These are phyloP conservation scores for Propithecus coquereli DNA, from an alignment of 2,113 vertebrate genomes.

Conservation along the genomic window DNA sequence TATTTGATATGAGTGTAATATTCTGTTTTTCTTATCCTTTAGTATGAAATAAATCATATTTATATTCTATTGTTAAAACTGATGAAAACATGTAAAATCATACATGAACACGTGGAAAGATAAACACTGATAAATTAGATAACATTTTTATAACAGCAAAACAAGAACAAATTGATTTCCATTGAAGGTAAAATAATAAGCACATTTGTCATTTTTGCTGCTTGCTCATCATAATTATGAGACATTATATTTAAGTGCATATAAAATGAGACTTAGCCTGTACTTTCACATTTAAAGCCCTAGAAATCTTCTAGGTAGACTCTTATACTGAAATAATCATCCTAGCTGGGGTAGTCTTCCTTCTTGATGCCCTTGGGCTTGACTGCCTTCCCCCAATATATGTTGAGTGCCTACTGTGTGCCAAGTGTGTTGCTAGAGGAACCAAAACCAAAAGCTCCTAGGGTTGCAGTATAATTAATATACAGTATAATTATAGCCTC, in stretches of 20 bases:
- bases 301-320: background rate
- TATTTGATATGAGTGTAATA: background rate
- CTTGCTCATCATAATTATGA: background rate
- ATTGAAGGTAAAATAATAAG: background rate
- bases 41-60: background rate
- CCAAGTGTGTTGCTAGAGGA: background rate
- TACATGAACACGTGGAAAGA: background rate
- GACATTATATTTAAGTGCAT: background rate
- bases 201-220: background rate
- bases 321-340: background rate
- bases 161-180: conserved; percentile 22
- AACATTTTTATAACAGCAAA: background rate
- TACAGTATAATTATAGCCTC: background rate
- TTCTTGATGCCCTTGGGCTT: background rate
- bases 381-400: background rate
- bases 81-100: background rate
- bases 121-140: background rate
- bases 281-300: background rate
- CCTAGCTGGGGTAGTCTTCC: background rate
- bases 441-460: background rate
- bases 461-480: background rate
- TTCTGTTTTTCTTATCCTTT: background rate
- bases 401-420: background rate
- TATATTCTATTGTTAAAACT: background rate
- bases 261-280: background rate